phyloP scores from a whole-genome alignment of 2,113 vertebrate species.

The Crypturellus undulatus region DNA sequence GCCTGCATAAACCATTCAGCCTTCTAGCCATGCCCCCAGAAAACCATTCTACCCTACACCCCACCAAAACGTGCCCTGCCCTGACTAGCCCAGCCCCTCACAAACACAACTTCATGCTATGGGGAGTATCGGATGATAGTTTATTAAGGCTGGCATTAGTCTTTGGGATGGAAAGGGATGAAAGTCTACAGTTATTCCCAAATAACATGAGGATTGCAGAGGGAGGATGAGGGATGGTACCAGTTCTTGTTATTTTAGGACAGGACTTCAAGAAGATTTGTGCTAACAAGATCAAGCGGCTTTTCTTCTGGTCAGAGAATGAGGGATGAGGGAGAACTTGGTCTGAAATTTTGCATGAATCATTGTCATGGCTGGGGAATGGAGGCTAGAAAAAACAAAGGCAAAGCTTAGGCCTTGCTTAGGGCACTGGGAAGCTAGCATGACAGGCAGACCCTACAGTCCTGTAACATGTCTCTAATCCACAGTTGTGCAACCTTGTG shows the following conservation, averaged over 20 bases:
- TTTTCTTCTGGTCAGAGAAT: background rate
- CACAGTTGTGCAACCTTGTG: background rate
- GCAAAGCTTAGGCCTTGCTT: background rate
- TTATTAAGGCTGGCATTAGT: background rate
- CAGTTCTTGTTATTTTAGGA: background rate
- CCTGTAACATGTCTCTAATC: background rate
- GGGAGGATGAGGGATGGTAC: background rate
- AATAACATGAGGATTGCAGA: background rate
- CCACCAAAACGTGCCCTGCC: fast-evolving
- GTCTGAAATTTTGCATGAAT: background rate
- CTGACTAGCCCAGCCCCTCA: background rate
- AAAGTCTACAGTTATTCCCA: background rate
- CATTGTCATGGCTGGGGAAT: background rate
- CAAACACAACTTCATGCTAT: background rate
- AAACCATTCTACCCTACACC: background rate
- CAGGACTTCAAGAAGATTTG: background rate
- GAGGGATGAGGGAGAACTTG: fast-evolving
- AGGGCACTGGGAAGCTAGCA: background rate
- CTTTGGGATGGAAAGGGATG: background rate
- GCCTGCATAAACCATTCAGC: background rate
- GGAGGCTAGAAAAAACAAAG: background rate
- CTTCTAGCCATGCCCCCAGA: background rate
- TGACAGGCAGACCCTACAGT: background rate
- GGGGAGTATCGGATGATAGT: background rate
- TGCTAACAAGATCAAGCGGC: background rate